Base-by-base conservation (phyloP, 2,888 invertebrate species). In the Torymus texanus region DNA sequence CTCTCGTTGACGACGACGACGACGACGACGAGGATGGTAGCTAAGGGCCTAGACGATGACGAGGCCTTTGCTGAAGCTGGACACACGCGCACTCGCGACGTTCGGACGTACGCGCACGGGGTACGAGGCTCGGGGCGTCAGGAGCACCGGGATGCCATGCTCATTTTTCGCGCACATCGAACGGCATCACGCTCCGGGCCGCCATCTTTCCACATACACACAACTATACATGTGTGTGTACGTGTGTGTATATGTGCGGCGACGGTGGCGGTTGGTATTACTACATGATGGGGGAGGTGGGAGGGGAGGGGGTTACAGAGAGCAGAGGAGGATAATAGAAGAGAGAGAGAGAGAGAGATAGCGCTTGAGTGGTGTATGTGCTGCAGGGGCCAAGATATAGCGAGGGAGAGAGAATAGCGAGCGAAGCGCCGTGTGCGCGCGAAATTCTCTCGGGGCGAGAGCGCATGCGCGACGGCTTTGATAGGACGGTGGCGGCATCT, bases 121-220 rank as follows among this genome's bases (percentile, higher is more conserved):
- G 14, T 11, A 41, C 61, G 41, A 18, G 58, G 58, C 58, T 50
- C 5, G 29, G 74, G 10, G 71, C 71, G 73, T 77, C 79, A 79
- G 76, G 81, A 77, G 75, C 72, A 79, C 81, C 81, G 77, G 79
- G 74, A 78, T 76, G 67, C 73, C 79, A 79, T 81, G 85, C 41
- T 88, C 88, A 89, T 90, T 87, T 88, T 88, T 86, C 88, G 85
- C 86, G 86, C 85, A 88, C 87, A 85, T 86, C 86, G 83, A 87
- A 87, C 86, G 85, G 88, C 88, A 89, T 88, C 88, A 85, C 86
- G 86, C 88, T 87, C 86, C 82, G 84, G 84, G 86, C 88, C 84
- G 89, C 90, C 91, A 91, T 91, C 85, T 91, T 92, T 88, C n/a
- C 59, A 76, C 65, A 55, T 51, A 53, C 72, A 62, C 59, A 14